A percentile compares a stretch with the other conserved stretches of the same genome.
phyloP scores from a whole-genome alignment of 2,113 vertebrate genomes.

The Phylloscopus whistleri region DNA sequence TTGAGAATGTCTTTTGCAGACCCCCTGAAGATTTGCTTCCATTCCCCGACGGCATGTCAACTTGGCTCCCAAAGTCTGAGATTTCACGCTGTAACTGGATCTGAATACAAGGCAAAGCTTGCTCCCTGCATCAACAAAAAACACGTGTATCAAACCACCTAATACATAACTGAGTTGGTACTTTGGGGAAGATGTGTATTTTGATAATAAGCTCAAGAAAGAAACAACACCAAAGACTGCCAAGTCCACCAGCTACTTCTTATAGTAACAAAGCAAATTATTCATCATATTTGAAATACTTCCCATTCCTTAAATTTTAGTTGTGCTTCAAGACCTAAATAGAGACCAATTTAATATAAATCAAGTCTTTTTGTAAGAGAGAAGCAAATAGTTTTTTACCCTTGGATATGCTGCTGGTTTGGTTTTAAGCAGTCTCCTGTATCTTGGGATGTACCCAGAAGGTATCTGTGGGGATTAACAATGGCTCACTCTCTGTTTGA shows the following conservation, averaged over 20 bases:
- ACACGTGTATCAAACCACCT: neutral
- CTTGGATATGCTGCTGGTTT: neutral
- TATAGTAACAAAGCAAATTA: neutral
- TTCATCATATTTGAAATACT: neutral
- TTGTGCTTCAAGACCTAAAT: neutral
- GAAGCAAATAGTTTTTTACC: neutral
- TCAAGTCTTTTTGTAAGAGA: neutral
- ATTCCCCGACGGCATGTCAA: constrained; percentile 83
- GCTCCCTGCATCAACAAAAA: constrained; percentile 79
- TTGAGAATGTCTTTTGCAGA: constrained; percentile 95
- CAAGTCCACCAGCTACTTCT: neutral
- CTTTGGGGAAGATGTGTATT: neutral
- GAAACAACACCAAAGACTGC: neutral
- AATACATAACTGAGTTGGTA: neutral
- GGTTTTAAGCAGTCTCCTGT: neutral
- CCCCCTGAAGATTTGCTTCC: constrained; percentile 89
- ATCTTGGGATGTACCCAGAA: neutral
- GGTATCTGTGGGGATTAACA: neutral
- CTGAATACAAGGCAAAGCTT: constrained; percentile 93
- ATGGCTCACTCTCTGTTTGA: neutral
- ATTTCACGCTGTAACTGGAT: constrained; percentile 92
- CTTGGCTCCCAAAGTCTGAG: constrained; percentile 82
- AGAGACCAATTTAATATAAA: neutral
- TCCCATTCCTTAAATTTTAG: neutral
- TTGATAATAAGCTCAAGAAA: neutral